Base-by-base conservation (phyloP, 30 jellyfish, hydroid and myxozoan genomes). In the Aurelia aurita region DNA sequence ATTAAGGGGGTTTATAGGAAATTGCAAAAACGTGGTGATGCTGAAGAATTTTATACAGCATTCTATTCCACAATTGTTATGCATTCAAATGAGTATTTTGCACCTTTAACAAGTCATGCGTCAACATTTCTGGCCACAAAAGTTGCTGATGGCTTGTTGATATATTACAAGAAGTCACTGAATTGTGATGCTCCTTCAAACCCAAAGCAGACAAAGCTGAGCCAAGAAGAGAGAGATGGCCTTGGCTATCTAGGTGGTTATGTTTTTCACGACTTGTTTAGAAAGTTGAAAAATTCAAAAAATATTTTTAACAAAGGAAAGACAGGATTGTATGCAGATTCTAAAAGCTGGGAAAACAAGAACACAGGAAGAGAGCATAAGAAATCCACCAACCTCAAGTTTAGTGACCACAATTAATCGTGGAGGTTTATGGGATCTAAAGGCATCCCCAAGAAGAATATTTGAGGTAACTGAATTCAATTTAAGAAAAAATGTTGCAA, bases 171-270 rank as follows among this genome's bases (percentile, higher is more conserved):
- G 59, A 47, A 47, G 59, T 47, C n/a, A n/a, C n/a, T n/a, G n/a
- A n/a, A n/a, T n/a, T n/a, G n/a, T n/a, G n/a, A n/a, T n/a, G n/a
- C n/a, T 47, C 10, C 59, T 47, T 47, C 16, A 47, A 47, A 47
- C 59, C 16, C 59, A 47, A 47, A 47, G 10, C 59, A 47, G 59
- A 8, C 16, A 16, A 47, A 10, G 59, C 59, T 47, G 14, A 47
- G 59, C 59, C 59, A n/a, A n/a, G n/a, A n/a, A 47, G 59, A 47
- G 59, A 47, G 16, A 47, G 59, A 47, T 47, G 59, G 59, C 16
- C 59, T 47, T 47, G 59, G 59, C 16, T 47, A 47, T n/a, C n/a
- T n/a, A n/a, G n/a, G n/a, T n/a, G n/a, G n/a, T n/a, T n/a, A n/a
- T n/a, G n/a, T n/a, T n/a, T n/a, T n/a, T n/a, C n/a, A n/a, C n/a